These are phyloP conservation scores for Hetaerina americana DNA, from an alignment of 1,140 invertebrate genomes.

Conservation along the genomic window DNA sequence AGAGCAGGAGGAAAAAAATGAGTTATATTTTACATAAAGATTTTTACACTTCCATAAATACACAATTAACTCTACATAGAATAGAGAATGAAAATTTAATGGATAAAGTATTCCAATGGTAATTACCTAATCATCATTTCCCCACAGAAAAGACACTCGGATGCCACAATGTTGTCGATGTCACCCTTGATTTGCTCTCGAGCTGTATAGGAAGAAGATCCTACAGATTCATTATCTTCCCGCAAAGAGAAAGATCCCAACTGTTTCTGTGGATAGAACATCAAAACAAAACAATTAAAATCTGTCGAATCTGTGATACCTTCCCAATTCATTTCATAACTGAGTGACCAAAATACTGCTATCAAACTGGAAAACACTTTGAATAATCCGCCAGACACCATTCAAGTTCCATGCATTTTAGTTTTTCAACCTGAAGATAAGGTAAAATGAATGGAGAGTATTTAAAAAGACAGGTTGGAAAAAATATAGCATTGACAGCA, in stretches of 20 bases:
- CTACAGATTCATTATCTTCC: conserved; percentile 39
- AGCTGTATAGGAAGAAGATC: conserved; percentile 39
- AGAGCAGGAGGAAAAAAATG: too few relatives aligned
- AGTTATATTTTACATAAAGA: neutral
- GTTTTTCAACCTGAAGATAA: too few relatives aligned
- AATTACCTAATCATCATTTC: conserved; percentile 72
- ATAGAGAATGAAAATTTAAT: conserved; percentile 1
- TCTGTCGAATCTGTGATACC: too few relatives aligned
- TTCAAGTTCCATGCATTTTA: too few relatives aligned
- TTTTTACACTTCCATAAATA: neutral
- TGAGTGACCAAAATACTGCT: too few relatives aligned
- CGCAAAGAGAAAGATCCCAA: conserved; percentile 39
- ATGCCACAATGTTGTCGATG: conserved; percentile 78
- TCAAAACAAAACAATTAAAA: too few relatives aligned
- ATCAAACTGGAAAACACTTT: too few relatives aligned
- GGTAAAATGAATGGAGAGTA: too few relatives aligned
- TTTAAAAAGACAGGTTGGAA: too few relatives aligned
- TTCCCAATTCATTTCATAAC: too few relatives aligned
- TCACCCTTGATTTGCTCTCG: conserved; percentile 61
- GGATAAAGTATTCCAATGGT: neutral
- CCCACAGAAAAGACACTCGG: conserved; percentile 88
- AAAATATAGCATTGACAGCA: too few relatives aligned
- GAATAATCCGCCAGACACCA: too few relatives aligned
- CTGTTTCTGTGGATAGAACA: conserved; percentile 36
- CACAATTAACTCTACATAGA: neutral